A percentile compares a stretch with the other conserved stretches of the same genome.
These are phyloP conservation scores for Hozukius guyotensis DNA, from an alignment of 2,797 vertebrate species.

Conservation along the genomic window DNA sequence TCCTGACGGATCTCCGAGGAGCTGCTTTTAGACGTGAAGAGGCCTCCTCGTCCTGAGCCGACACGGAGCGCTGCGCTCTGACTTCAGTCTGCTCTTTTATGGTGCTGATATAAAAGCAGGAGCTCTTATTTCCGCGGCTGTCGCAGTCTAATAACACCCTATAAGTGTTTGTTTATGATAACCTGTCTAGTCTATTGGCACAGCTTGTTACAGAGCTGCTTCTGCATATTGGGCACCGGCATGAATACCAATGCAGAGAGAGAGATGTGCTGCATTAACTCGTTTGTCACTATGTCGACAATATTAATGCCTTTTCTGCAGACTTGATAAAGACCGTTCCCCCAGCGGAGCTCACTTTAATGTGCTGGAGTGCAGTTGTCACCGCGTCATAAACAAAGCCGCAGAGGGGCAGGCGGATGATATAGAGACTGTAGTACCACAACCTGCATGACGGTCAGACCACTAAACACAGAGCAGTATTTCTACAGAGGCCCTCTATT, in stretches of 20 bases:
- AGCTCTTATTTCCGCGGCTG: conserved; percentile 4
- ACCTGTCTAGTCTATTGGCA: conserved; percentile 21
- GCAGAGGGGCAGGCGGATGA: not conserved
- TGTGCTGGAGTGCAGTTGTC: conserved; percentile 31
- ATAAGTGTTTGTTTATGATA: conserved; percentile 44
- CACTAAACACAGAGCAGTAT: not conserved
- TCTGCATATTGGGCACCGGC: conserved; percentile 1
- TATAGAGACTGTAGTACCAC: not conserved
- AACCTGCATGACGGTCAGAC: not conserved
- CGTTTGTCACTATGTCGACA: conserved; percentile 46
- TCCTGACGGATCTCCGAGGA: conserved; percentile 17
- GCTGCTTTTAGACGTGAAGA: conserved; percentile 21
- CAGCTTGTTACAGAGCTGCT: conserved; percentile 34
- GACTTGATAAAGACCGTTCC: conserved; percentile 32
- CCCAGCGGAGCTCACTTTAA: conserved; percentile 22
- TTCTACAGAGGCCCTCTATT: not conserved
- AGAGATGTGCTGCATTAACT: conserved; percentile 40
- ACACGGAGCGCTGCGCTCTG: not conserved
- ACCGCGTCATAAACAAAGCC: conserved; percentile 21
- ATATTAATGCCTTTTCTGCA: conserved; percentile 45
- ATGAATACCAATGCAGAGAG: conserved; percentile 40
- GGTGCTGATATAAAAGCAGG: conserved; percentile 1
- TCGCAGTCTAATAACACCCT: conserved; percentile 33
- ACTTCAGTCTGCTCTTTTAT: not conserved
- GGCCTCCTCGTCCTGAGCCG: not conserved